phyloP scores from a whole-genome alignment of 1,140 invertebrate genomes.

The Drosophila sturtevanti region DNA sequence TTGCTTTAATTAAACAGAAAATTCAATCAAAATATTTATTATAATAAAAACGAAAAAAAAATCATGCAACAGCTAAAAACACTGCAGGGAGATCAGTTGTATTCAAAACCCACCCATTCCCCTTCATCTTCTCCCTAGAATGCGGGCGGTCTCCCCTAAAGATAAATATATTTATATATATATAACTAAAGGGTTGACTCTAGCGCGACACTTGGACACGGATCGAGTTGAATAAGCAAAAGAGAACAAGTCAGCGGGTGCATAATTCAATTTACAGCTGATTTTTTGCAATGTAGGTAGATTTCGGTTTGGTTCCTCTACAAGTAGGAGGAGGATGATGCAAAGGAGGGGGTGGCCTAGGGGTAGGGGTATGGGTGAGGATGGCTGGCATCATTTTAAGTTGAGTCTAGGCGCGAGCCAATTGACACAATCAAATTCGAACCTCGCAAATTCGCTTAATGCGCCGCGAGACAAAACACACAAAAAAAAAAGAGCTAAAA shows the following conservation, averaged over 20 bases:
- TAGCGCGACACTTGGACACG: slow-evolving; percentile 27
- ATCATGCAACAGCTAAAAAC: slow-evolving; percentile 19
- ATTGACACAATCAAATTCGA: slow-evolving; percentile 77
- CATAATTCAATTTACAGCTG: slow-evolving; percentile 67
- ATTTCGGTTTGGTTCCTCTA: slow-evolving; percentile 8
- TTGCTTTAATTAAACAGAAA: slow-evolving; percentile 80
- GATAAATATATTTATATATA: slow-evolving; percentile 31
- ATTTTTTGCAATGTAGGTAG: slow-evolving; percentile 43
- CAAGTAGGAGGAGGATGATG: background rate
- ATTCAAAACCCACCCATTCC: slow-evolving; percentile 23
- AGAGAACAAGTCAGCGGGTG: slow-evolving; percentile 21
- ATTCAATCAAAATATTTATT: slow-evolving; percentile 81
- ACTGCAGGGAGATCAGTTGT: slow-evolving; percentile 25
- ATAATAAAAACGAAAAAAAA: slow-evolving; percentile 49
- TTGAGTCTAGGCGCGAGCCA: slow-evolving; percentile 73
- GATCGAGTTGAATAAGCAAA: slow-evolving; percentile 63
- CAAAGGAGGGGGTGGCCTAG: background rate
- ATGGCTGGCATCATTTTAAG: slow-evolving; percentile 34
- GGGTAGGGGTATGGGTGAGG: background rate
- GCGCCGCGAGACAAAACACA: slow-evolving; percentile 54
- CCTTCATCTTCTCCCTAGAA: slow-evolving; percentile 9
- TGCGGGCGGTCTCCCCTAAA: slow-evolving; percentile 68
- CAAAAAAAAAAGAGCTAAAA: slow-evolving; percentile 21
- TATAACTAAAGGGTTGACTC: slow-evolving; percentile 64
- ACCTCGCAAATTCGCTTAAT: slow-evolving; percentile 67